A percentile compares a stretch with the other conserved stretches of the same genome.
Evolutionary conservation across 2,888 invertebrate genomes (phyloP).

Genomic region (Agrotis puta): DNA sequence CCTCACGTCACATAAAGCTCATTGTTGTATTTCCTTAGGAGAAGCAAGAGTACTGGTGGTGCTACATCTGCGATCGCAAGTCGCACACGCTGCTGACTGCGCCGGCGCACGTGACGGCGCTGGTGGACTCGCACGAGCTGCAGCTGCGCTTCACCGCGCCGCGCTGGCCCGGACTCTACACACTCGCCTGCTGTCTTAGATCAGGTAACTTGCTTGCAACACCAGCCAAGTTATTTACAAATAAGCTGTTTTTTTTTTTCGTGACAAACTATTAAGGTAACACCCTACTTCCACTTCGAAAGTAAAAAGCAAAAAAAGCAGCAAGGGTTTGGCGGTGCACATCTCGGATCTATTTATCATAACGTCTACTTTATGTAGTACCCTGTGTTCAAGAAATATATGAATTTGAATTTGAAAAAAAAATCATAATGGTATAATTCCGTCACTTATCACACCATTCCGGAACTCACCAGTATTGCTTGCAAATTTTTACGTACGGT

Average conservation of each 20-base stretch:
- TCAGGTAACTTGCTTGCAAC: slow-evolving; percentile 85
- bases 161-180: slow-evolving; percentile 97
- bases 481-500: too few species aligned
- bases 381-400: too few species aligned
- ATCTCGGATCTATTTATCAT: too few species aligned
- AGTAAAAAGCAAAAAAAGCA: too few species aligned
- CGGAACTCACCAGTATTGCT: too few species aligned
- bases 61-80: slow-evolving; percentile 99
- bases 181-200: slow-evolving; percentile 97
- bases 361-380: too few species aligned
- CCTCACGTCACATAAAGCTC: neutral
- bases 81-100: slow-evolving; percentile 97
- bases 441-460: too few species aligned
- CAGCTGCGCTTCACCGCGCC: slow-evolving; percentile 99
- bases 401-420: too few species aligned
- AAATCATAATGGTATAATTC: too few species aligned
- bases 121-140: slow-evolving; percentile 97
- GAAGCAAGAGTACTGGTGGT: slow-evolving; percentile 99
- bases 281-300: too few species aligned
- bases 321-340: too few species aligned
- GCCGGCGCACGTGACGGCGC: slow-evolving; percentile 98
- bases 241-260: neutral
- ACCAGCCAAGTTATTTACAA: neutral
- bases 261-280: neutral
- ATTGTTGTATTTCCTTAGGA: slow-evolving; percentile 73